Evolutionary conservation across 2,797 vertebrate species (phyloP), one percentile per base, ranked within the genome.

Genomic region (Kryptopterus vitreolus): DNA sequence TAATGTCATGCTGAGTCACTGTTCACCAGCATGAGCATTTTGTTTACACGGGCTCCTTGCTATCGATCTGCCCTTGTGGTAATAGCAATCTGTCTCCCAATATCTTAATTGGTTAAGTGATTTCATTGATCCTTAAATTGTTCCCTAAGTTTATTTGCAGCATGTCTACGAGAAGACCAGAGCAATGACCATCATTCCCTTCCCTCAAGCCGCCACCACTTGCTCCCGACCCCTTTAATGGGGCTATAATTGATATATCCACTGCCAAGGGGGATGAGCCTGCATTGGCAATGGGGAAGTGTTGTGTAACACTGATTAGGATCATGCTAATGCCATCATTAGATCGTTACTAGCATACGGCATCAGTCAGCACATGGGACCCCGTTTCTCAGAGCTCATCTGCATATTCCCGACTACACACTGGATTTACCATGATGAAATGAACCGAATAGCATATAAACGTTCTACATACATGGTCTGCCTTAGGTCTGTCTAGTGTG

Each of bases 31-130:
- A 61, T 29, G 76, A 75, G 81, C 62, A 2, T 31, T 11, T 38
- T 59, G 90, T 89, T 87, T 84, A 81, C 87, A 80, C 86, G 89
- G 93, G 88, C 92, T 92, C 93, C 91, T 72, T 84, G 85, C 26
- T 92, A 93, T 94, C 86, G 93, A 94, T 92, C 89, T 89, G 88
- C 89, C 90, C 89, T 89, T 88, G 90, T 87, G 83, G 89, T 94
- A 94, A 93, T 92, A 91, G 92, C 76, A 86, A 87, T 92, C 92
- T 92, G 91, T 93, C 92, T 93, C 90, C 89, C 89, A 89, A 86
- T 90, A 91, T 90, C 92, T 91, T 94, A 93, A 93, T 93, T 93
- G 93, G 91, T 90, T 92, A 92, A 94, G 93, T 93, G 92, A 93
- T 92, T 90, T 89, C 89, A 93, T 94, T 93, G 92, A 93, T 93